Conservation (phyloP, 2,797 vertebrate species). For the Antennarius maculatus region DNA sequence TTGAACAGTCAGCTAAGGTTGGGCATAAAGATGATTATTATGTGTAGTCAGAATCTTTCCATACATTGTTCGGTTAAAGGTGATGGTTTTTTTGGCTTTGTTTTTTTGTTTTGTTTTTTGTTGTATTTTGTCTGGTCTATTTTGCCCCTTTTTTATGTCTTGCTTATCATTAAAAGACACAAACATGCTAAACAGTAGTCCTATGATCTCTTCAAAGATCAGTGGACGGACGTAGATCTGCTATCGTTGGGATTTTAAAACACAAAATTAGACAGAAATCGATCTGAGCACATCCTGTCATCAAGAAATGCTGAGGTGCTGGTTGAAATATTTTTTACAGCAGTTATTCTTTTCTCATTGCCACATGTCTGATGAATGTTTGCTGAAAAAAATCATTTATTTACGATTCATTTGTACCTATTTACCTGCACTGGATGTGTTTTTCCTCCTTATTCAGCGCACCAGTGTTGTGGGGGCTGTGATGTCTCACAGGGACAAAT, state of each 20-base stretch:
- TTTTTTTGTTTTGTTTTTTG: too few relatives aligned
- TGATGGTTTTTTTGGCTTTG: too few relatives aligned
- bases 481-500: not conserved
- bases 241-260: constrained; percentile 14
- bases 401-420: too few relatives aligned
- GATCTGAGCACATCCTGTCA: constrained; percentile 19
- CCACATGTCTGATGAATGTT: not conserved
- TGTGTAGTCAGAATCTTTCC: too few relatives aligned
- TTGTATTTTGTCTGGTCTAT: too few relatives aligned
- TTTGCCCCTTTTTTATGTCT: too few relatives aligned
- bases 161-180: constrained; percentile 3
- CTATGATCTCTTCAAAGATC: constrained; percentile 28
- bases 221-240: constrained; percentile 6
- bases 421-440: not conserved
- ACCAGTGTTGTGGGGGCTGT: not conserved
- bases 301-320: constrained; percentile 26
- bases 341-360: constrained; percentile 16
- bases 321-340: constrained; percentile 16
- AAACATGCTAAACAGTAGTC: not conserved
- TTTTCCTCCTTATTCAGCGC: constrained; percentile 2
- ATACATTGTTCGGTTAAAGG: too few relatives aligned
- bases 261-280: constrained; percentile 35
- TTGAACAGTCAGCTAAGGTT: too few relatives aligned
- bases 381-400: not conserved
- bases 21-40: too few relatives aligned